phyloP scores from a whole-genome alignment of 2,113 vertebrate genomes.

The Odocoileus virginianus region DNA sequence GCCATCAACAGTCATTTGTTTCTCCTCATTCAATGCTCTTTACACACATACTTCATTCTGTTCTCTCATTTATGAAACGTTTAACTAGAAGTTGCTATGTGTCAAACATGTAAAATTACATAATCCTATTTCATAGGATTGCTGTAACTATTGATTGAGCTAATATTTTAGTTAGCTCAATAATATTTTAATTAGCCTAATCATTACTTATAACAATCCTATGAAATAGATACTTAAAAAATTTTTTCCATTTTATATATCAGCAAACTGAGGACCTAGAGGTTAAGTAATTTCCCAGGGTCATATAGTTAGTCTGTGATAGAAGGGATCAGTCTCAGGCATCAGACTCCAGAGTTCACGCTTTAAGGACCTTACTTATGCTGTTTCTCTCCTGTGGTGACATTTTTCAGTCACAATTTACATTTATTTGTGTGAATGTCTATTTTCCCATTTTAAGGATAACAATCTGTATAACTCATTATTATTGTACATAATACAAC shows the following conservation, averaged over 20 bases:
- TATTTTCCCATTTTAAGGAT: neutral
- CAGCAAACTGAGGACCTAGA: neutral
- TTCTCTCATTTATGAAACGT: neutral
- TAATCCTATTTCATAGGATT: neutral
- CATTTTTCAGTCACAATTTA: neutral
- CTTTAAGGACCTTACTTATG: neutral
- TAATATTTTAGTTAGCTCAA: neutral
- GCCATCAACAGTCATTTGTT: neutral
- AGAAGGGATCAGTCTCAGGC: neutral
- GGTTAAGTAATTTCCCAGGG: neutral
- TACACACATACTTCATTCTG: neutral
- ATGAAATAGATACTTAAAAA: neutral
- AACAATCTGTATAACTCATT: neutral
- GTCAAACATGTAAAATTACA: neutral
- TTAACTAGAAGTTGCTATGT: neutral
- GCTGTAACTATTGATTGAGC: neutral
- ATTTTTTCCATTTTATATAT: neutral
- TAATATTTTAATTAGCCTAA: neutral
- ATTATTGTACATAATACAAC: neutral
- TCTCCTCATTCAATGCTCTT: neutral
- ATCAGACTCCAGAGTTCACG: neutral
- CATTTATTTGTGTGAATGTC: neutral
- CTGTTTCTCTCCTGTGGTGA: neutral
- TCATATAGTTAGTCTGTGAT: neutral
- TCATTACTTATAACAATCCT: neutral